Percentiles rank a stretch among this genome's conserved stretches.
phyloP scores from a whole-genome alignment of 2,888 invertebrate species.

The Nomada fucata region DNA sequence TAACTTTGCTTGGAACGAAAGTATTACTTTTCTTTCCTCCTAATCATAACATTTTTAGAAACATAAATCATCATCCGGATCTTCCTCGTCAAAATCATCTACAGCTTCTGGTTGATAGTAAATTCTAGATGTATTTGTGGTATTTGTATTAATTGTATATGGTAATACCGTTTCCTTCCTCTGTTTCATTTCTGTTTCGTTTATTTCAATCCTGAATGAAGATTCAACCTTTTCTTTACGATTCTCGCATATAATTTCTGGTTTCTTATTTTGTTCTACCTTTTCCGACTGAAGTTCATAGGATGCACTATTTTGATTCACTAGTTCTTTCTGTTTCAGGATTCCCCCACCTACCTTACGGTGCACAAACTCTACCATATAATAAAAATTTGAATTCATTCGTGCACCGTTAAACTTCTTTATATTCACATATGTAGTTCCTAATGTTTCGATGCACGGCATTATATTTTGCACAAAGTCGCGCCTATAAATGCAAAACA shows the following conservation, averaged over 20 bases:
- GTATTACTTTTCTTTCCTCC: background rate
- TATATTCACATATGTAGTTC: conserved; percentile 77
- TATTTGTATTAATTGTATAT: conserved; percentile 70
- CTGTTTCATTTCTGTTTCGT: conserved; percentile 79
- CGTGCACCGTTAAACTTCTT: conserved; percentile 48
- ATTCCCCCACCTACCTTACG: conserved; percentile 77
- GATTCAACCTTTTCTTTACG: conserved; percentile 54
- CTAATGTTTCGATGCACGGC: conserved; percentile 78
- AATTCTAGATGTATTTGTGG: conserved; percentile 85
- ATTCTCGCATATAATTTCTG: background rate
- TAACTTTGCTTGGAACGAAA: conserved; percentile 32
- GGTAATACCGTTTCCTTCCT: conserved; percentile 78
- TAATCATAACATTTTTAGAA: conserved; percentile 83
- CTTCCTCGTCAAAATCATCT: conserved; percentile 93
- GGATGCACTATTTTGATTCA: conserved; percentile 73
- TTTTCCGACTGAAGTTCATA: conserved; percentile 73
- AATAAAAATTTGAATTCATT: conserved; percentile 64
- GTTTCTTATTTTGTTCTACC: conserved; percentile 38
- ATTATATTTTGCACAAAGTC: conserved; percentile 74
- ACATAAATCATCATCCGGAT: conserved; percentile 94
- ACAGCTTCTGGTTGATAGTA: conserved; percentile 91
- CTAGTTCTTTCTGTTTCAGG: conserved; percentile 69
- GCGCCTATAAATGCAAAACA: conserved; percentile 79
- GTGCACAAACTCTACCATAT: conserved; percentile 69
- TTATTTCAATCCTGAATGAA: conserved; percentile 80